Base-by-base conservation (phyloP, 2,797 vertebrate genomes). In the Geotrypetes seraphini region DNA sequence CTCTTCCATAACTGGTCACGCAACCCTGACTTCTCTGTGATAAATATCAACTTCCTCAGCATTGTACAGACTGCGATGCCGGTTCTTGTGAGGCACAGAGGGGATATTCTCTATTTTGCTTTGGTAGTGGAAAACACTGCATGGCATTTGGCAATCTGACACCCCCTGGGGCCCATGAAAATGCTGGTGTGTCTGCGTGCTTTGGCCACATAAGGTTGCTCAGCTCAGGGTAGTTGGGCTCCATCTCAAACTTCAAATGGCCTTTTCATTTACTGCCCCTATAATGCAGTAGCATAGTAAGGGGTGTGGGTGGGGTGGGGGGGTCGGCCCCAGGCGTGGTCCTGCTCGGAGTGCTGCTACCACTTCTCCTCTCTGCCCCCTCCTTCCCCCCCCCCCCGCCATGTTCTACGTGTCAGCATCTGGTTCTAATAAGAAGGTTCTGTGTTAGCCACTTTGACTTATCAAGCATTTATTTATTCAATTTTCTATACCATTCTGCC, bases 131-230 rank as follows among this genome's bases (percentile, higher is more conserved):
- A 47, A 57, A 46, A 5, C 18, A 18, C 38, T 7, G 2, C 16
- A 10, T 35, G 55, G 32, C 42, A 55, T 66, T 49, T 46, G 23
- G 28, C 54, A 45, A 42, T 37, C 36, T 18, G 20, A 43, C 12
- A 39, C 39, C 47, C 47, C 33, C 10, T 7, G 20, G 10, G 29
- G 5, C 23, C 25, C 15, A 1, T 18, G 41, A 33, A 40, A 37
- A 12, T 2, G 23, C 12, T 39, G 3, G 2, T 20, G 25, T 12
- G 1, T 26, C 34, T 21, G 31, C 14, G 29, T 22, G 36, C 25
- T 15, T 16, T 20, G 51, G 62, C 44, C 39, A 14, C 7, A 8
- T 7, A 1, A 4, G 46, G 18, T 14, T 2, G n/a, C n/a, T n/a
- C n/a, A n/a, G n/a, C n/a, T n/a, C n/a, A n/a, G n/a, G n/a, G n/a